phyloP scores from a whole-genome alignment of 2,797 vertebrate genomes.

The Sebastes matsubarae region DNA sequence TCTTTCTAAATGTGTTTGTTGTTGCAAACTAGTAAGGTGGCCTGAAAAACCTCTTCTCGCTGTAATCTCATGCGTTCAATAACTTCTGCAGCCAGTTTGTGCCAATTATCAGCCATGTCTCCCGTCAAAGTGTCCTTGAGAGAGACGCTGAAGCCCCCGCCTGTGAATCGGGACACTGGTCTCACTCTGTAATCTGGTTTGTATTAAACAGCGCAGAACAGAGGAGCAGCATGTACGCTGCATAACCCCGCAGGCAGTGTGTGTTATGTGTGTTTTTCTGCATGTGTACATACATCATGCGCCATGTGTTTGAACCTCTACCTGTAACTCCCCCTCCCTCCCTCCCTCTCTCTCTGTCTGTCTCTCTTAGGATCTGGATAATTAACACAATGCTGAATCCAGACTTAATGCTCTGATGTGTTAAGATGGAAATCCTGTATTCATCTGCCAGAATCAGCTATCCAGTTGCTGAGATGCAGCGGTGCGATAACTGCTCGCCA shows the following conservation, averaged over 20 bases:
- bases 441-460: slow-evolving; percentile 44
- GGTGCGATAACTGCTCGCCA: slow-evolving; percentile 57
- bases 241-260: slow-evolving; percentile 1
- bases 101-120: neutral
- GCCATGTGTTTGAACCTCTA: neutral
- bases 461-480: slow-evolving; percentile 60
- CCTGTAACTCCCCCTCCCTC: neutral
- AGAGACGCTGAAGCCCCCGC: neutral
- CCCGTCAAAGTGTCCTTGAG: slow-evolving; percentile 10
- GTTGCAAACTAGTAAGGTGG: neutral
- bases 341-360: neutral
- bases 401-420: slow-evolving; percentile 25
- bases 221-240: slow-evolving; percentile 12
- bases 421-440: slow-evolving; percentile 45
- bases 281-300: neutral
- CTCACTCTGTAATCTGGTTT: slow-evolving; percentile 4
- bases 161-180: neutral
- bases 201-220: slow-evolving; percentile 18
- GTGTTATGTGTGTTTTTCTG: neutral
- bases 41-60: neutral
- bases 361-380: slow-evolving; percentile 23
- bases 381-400: slow-evolving; percentile 35
- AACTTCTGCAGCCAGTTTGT: neutral
- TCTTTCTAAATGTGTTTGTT: neutral
- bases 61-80: neutral